Base-by-base conservation (phyloP, 2,888 invertebrate genomes). In the Epinotia demarniana region DNA sequence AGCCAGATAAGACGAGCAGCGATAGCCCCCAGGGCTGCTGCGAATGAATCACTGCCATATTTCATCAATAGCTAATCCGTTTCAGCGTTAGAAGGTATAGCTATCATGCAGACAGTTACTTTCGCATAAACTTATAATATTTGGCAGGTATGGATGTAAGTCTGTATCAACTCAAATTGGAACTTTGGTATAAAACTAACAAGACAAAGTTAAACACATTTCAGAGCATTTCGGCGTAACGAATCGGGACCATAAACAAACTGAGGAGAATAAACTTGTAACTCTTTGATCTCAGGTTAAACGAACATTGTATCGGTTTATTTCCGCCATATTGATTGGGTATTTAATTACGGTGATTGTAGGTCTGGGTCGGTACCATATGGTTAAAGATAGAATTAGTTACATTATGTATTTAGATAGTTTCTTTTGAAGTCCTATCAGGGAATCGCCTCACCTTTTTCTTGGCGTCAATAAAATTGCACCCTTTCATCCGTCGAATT, bases 221-320 rank as follows among this genome's bases (percentile, higher is more conserved):
- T 70, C 75, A 4, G 57, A n/a, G 53, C 66, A 53, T 53, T 66
- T 66, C 53, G 66, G 33, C 70, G 75, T 71, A 75, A 71, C 75
- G 60, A 71, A 71, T 60, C 43, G 64, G 60, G 64, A 64, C 70
- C 64, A 66, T 75, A 75, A 75, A 75, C 75, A 75, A 70, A 70
- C 58, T 5, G 19, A 39, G 49, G 43, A 27, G 1, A 75, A 55
- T 75, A 71, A 75, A 75, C 39, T 39, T n/a, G 63, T 23, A 61
- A 23, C 70, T 58, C 70, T 75, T 75, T 75, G 75, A 75, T 75
- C 63, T 75, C 53, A 11, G 58, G 39, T n/a, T 60, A 70, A 63
- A 53, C 53, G 75, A 23, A 75, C 53, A 63, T 71, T 70, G 64
- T 64, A 53, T 71, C 57, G 58, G 69, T 60, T 69, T 69, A 69